Evolutionary conservation across 2,888 invertebrate species (phyloP).

Genomic region (Xestia sexstrigata): DNA sequence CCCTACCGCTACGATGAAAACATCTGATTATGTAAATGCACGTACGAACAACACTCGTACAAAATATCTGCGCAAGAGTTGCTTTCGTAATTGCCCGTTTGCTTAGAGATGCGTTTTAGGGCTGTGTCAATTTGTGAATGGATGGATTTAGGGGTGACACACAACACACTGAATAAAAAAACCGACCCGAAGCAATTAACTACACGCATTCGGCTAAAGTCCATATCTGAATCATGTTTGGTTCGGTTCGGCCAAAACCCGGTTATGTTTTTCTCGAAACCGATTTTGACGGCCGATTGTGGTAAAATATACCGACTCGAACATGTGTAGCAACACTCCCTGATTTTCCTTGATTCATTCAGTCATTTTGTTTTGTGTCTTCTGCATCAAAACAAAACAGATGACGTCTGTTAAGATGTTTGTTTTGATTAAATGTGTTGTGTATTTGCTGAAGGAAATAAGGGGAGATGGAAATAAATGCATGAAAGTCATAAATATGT

Average conservation of each 20-base stretch:
- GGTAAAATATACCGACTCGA: not conserved
- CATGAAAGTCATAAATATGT: conserved; percentile 27
- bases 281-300: not conserved
- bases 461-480: not conserved
- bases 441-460: conserved; percentile 21
- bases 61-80: conserved; percentile 67
- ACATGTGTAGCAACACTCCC: not conserved
- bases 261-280: not conserved
- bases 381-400: conserved; percentile 20
- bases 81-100: conserved; percentile 64
- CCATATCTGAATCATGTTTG: not conserved
- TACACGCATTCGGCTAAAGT: not conserved
- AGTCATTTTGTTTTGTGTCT: conserved; percentile 23
- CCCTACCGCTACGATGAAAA: conserved; percentile 61
- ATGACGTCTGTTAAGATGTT: conserved; percentile 5
- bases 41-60: conserved; percentile 51
- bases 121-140: conserved; percentile 27
- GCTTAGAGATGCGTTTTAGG: conserved; percentile 40
- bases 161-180: not conserved
- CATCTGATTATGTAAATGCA: conserved; percentile 67
- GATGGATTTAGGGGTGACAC: conserved; percentile 22
- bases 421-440: conserved; percentile 36
- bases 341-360: conserved; percentile 16
- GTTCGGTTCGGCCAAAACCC: not conserved
- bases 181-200: not conserved